These are phyloP conservation scores for Volucella inflata DNA, from an alignment of 2,888 invertebrate genomes.

Conservation along the genomic window DNA sequence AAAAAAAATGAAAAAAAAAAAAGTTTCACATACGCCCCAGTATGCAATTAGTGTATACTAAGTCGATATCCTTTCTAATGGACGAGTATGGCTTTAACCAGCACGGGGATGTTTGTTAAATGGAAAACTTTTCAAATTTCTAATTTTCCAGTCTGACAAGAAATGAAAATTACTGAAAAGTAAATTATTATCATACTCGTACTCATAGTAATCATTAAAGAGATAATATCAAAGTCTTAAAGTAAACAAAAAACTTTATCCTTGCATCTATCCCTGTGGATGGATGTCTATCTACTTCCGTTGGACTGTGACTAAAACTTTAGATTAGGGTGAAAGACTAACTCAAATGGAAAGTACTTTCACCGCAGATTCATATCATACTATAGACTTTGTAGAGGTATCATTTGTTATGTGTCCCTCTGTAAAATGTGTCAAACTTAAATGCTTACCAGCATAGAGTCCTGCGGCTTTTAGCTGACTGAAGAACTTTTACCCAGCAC, in stretches of 20 bases:
- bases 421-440: slow-evolving; percentile 6
- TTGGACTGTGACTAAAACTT: slow-evolving; percentile 36
- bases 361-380: slow-evolving; percentile 22
- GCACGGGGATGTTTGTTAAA: too few species aligned
- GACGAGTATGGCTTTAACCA: too few species aligned
- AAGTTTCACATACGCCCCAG: background rate
- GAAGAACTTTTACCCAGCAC: slow-evolving; percentile 9
- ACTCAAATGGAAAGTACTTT: slow-evolving; percentile 35
- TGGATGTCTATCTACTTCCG: slow-evolving; percentile 8
- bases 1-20: background rate
- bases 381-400: background rate
- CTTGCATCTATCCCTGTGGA: slow-evolving; percentile 26
- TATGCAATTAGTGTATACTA: slow-evolving; percentile 29
- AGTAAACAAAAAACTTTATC: slow-evolving; percentile 67
- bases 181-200: slow-evolving; percentile 13
- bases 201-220: slow-evolving; percentile 49
- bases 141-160: slow-evolving; percentile 33
- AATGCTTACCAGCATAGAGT: background rate
- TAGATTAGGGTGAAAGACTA: slow-evolving; percentile 42
- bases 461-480: background rate
- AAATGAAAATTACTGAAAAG: slow-evolving; percentile 23
- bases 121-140: slow-evolving; percentile 59
- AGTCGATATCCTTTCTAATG: slow-evolving; percentile 14
- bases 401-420: background rate
- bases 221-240: slow-evolving; percentile 61